Base-by-base conservation (phyloP, 2,888 invertebrate species). In the Agonopterix alstromeriana region DNA sequence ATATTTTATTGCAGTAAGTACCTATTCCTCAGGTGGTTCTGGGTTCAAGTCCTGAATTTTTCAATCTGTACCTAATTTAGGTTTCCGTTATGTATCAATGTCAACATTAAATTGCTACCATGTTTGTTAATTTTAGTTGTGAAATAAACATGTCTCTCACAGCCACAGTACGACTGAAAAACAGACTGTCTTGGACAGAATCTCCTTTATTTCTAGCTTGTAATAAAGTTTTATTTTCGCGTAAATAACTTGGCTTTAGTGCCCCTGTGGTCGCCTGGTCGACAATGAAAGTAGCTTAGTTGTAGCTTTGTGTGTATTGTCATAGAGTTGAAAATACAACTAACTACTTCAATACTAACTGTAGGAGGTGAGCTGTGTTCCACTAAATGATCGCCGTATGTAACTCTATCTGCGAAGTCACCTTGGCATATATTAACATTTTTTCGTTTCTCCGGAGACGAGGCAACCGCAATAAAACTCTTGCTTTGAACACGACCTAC, bases 171-270 rank as follows among this genome's bases (percentile, higher is more conserved):
- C 8, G 41, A 12, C 10, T 14, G 3, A 10, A 11, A 35, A 38
- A 27, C 48, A 49, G 41, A 48, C 49, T 53, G 50, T 53, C 54
- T 57, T 56, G 54, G 49, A 48, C 46, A 50, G 47, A 51, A 48
- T 48, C 48, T 58, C 57, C 60, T 65, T 66, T 67, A 62, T 65
- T 63, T 62, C 57, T 57, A 57, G 38, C 48, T 52, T 46, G 55
- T 48, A 57, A 66, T 72, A 65, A 67, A 61, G 61, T 61, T 67
- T 70, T 65, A 66, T 69, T 66, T 63, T 70, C 59, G 49, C 54
- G 61, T 64, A 62, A 61, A 67, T 65, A 60, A 60, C 61, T 55
- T 27, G 53, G 43, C 53, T 53, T 54, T 52, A 53, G 40, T 52
- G 41, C 17, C 41, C 46, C 38, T 44, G 40, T 42, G 35, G 45